These are phyloP conservation scores for Suricata suricatta DNA, from an alignment of 2,113 vertebrate species.

Conservation along the genomic window DNA sequence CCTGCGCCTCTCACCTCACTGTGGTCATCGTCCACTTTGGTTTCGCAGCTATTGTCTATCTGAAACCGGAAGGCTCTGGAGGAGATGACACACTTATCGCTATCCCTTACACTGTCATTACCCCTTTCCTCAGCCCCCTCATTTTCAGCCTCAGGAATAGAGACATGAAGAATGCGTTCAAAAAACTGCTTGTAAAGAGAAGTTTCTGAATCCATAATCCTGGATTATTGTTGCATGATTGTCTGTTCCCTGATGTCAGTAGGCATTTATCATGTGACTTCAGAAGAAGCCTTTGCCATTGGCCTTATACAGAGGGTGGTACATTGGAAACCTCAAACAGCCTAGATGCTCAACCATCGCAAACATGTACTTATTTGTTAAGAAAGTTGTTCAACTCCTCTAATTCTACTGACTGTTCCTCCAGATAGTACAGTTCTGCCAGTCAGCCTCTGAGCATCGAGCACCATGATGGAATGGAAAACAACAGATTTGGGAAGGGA, in stretches of 20 bases:
- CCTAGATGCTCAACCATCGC: background rate
- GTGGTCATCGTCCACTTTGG: slow-evolving; percentile 72
- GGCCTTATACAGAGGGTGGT: background rate
- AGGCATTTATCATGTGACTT: background rate
- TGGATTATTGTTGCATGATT: background rate
- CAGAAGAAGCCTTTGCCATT: background rate
- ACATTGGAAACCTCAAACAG: background rate
- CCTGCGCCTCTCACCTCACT: slow-evolving; percentile 65
- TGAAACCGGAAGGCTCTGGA: background rate
- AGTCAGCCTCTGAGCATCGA: no score
- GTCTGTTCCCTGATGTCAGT: background rate
- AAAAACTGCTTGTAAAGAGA: slow-evolving; percentile 9
- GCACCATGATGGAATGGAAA: no score
- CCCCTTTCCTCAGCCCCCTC: slow-evolving; percentile 66
- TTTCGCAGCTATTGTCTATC: slow-evolving; percentile 63
- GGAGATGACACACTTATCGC: slow-evolving; percentile 48
- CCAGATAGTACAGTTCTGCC: no score
- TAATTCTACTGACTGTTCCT: background rate
- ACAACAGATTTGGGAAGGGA: background rate
- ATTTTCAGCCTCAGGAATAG: slow-evolving; percentile 77
- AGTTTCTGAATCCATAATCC: background rate
- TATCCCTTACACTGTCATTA: slow-evolving; percentile 53
- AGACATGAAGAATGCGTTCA: slow-evolving; percentile 68
- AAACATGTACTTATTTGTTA: background rate
- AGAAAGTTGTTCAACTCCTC: accelerated